These are phyloP conservation scores for Diplodus puntazzo DNA, from an alignment of 2,797 vertebrate species.

Conservation along the genomic window DNA sequence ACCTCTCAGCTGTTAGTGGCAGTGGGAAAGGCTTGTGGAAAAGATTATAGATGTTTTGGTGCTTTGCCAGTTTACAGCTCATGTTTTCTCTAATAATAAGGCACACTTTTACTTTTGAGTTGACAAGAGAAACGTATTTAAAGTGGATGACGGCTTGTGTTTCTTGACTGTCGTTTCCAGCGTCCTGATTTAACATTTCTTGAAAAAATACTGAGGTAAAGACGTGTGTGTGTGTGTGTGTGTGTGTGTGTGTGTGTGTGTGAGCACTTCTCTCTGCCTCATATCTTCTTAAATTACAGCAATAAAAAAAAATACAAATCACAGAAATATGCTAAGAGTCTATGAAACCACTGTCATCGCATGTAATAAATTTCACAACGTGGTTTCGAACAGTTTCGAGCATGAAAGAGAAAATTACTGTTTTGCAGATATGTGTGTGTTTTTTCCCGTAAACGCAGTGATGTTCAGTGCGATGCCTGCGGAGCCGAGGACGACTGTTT, in stretches of 20 bases:
- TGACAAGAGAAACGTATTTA: background rate
- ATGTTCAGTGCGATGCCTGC: slow-evolving; percentile 13
- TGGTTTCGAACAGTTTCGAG: background rate
- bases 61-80: background rate
- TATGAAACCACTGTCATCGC: slow-evolving; percentile 3
- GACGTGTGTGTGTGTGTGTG: background rate
- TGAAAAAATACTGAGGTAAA: background rate
- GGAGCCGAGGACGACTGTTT: slow-evolving; percentile 27
- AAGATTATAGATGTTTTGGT: background rate
- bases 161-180: no score
- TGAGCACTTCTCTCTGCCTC: background rate
- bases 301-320: slow-evolving; percentile 2
- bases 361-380: background rate
- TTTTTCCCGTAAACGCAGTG: slow-evolving; percentile 15
- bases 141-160: background rate
- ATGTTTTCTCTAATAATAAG: background rate
- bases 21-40: slow-evolving; percentile 8
- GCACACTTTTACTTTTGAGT: background rate
- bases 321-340: background rate
- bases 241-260: background rate
- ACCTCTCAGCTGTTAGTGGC: slow-evolving; percentile 16
- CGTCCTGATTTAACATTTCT: no score
- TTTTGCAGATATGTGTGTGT: slow-evolving; percentile 2
- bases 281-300: slow-evolving; percentile 1
- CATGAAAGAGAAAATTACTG: slow-evolving; percentile 10